Evolutionary conservation across 2,113 vertebrate genomes (phyloP).

Genomic region (Trematocara variabile): DNA sequence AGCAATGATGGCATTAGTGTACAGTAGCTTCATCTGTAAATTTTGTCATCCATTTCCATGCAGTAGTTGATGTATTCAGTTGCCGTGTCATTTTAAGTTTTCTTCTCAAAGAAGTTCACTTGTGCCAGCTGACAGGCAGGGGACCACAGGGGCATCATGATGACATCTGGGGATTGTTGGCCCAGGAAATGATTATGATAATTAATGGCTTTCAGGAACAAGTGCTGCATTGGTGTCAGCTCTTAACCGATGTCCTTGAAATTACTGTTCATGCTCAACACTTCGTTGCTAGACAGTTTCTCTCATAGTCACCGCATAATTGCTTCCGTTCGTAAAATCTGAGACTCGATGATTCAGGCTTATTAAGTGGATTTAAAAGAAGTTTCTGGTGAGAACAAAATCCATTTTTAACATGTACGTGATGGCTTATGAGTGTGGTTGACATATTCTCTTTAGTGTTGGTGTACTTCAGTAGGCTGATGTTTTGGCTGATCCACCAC

Average conservation of each 20-base stretch:
- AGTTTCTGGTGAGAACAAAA: neutral
- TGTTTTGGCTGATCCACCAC: neutral
- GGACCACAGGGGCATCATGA: neutral
- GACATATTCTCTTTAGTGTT: neutral
- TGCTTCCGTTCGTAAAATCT: neutral
- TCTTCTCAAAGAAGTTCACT: neutral
- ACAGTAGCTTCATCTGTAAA: neutral
- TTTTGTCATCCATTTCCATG: neutral
- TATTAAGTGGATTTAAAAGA: neutral
- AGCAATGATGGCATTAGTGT: neutral
- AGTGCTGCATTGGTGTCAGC: neutral
- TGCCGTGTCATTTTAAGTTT: neutral
- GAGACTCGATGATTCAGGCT: neutral
- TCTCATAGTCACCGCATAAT: neutral
- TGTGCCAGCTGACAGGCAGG: neutral
- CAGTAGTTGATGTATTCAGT: neutral
- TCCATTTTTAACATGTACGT: neutral
- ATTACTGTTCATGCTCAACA: neutral
- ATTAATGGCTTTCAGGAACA: neutral
- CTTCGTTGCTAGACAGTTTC: neutral
- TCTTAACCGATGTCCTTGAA: neutral
- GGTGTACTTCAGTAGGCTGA: neutral
- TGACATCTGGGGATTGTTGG: neutral
- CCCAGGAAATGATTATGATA: neutral
- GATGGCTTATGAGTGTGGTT: neutral